Evolutionary conservation across 2,113 vertebrate genomes (phyloP).

Genomic region (Arizona elegans): DNA sequence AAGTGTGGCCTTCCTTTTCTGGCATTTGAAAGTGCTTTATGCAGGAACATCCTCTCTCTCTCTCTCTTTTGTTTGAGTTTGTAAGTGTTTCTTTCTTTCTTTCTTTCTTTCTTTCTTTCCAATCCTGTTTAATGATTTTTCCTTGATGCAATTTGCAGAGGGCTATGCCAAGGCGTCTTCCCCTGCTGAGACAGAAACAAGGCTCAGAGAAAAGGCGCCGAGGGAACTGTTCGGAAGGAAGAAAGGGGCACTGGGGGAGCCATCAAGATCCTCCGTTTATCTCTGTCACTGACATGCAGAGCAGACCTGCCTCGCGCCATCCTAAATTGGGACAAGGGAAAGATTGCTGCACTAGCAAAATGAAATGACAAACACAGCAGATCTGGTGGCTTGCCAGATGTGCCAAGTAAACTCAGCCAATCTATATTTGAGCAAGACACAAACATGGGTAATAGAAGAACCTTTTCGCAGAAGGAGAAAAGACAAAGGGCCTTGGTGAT

Average conservation of each 20-base stretch:
- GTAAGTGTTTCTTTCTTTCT: slow-evolving; percentile 32
- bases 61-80: slow-evolving; percentile 57
- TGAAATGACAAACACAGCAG: slow-evolving; percentile 24
- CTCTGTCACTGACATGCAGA: slow-evolving; percentile 10
- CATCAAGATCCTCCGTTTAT: slow-evolving; percentile 16
- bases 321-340: slow-evolving; percentile 10
- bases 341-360: slow-evolving; percentile 23
- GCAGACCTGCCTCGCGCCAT: neutral
- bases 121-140: slow-evolving; percentile 50
- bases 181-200: slow-evolving; percentile 36
- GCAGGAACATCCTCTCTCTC: slow-evolving; percentile 33
- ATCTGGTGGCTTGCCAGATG: slow-evolving; percentile 21
- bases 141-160: slow-evolving; percentile 23
- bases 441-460: neutral
- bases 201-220: slow-evolving; percentile 23
- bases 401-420: slow-evolving; percentile 3
- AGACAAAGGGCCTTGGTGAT: neutral
- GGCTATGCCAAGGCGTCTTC: slow-evolving; percentile 31
- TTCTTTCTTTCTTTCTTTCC: slow-evolving; percentile 53
- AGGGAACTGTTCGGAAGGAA: slow-evolving; percentile 17
- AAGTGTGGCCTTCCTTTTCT: slow-evolving; percentile 9
- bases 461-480: neutral
- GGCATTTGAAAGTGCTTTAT: slow-evolving; percentile 8
- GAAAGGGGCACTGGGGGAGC: slow-evolving; percentile 25
- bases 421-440: neutral